A percentile compares a stretch with the other conserved stretches of the same genome.
phyloP scores from a whole-genome alignment of 1,140 invertebrate genomes.

The Caenorhabditis remanei region DNA sequence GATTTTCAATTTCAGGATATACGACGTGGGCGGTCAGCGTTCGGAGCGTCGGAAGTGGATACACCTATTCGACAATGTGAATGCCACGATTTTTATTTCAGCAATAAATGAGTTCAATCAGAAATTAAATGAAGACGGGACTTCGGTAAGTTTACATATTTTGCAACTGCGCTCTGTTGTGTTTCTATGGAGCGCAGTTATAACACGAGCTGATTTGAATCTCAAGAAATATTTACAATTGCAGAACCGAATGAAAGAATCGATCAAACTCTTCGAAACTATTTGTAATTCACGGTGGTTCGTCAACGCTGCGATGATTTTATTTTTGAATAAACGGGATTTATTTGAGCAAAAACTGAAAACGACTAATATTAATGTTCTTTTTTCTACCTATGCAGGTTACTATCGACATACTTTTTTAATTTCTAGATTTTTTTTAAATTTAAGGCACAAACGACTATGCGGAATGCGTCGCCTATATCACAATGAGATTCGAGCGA shows the following conservation, averaged over 20 bases:
- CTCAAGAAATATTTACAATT: background rate
- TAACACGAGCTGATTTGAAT: too few relatives aligned
- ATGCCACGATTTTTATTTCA: slow-evolving; percentile 26
- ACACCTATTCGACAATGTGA: slow-evolving; percentile 41
- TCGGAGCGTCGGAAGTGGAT: slow-evolving; percentile 24
- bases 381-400: slow-evolving; percentile 14
- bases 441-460: slow-evolving; percentile 29
- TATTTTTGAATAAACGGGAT: slow-evolving; percentile 41
- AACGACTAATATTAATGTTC: slow-evolving; percentile 14
- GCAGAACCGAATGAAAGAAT: slow-evolving; percentile 41
- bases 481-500: background rate
- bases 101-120: slow-evolving; percentile 45
- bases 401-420: background rate
- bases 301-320: slow-evolving; percentile 22
- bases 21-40: slow-evolving; percentile 19
- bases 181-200: too few relatives aligned
- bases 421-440: background rate
- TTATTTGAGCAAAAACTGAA: slow-evolving; percentile 52
- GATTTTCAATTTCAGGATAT: background rate
- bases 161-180: too few relatives aligned
- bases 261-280: slow-evolving; percentile 41
- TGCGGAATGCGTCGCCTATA: slow-evolving; percentile 13
- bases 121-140: slow-evolving; percentile 34
- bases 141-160: background rate
- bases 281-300: slow-evolving; percentile 29